These are phyloP conservation scores for Caenorhabditis sinica DNA, from an alignment of 2,888 invertebrate genomes.

Conservation along the genomic window DNA sequence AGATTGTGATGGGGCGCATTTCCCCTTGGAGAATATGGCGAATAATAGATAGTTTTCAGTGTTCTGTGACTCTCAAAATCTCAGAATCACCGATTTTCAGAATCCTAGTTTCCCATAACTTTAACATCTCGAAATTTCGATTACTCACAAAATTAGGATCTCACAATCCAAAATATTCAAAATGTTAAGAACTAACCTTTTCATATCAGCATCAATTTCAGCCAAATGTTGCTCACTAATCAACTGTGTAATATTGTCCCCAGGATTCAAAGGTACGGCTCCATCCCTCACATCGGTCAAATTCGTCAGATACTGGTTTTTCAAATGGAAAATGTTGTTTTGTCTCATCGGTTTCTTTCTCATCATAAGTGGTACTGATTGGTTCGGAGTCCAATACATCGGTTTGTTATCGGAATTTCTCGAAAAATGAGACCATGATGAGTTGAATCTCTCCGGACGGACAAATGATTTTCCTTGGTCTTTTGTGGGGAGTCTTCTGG, in stretches of 20 bases:
- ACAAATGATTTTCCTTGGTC: conserved; percentile 55
- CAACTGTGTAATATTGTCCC: conserved; percentile 53
- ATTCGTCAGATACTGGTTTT: conserved; percentile 46
- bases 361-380: conserved; percentile 43
- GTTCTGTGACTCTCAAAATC: no score
- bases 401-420: conserved; percentile 47
- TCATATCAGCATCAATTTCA: conserved; percentile 58
- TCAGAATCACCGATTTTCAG: no score
- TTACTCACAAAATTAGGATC: not conserved
- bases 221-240: conserved; percentile 52
- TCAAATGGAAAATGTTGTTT: conserved; percentile 60
- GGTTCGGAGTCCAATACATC: conserved; percentile 50
- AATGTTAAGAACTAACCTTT: conserved; percentile 25
- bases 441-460: conserved; percentile 56
- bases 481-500: conserved; percentile 40
- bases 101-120: no score
- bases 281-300: conserved; percentile 29
- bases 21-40: no score
- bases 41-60: no score
- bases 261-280: conserved; percentile 50
- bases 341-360: conserved; percentile 26
- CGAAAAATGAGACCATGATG: conserved; percentile 60
- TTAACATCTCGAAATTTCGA: no score
- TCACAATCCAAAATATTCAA: not conserved
- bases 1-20: no score